These are phyloP conservation scores for Pseudobourletiella spinata DNA, from an alignment of 1,140 invertebrate species.

Conservation along the genomic window DNA sequence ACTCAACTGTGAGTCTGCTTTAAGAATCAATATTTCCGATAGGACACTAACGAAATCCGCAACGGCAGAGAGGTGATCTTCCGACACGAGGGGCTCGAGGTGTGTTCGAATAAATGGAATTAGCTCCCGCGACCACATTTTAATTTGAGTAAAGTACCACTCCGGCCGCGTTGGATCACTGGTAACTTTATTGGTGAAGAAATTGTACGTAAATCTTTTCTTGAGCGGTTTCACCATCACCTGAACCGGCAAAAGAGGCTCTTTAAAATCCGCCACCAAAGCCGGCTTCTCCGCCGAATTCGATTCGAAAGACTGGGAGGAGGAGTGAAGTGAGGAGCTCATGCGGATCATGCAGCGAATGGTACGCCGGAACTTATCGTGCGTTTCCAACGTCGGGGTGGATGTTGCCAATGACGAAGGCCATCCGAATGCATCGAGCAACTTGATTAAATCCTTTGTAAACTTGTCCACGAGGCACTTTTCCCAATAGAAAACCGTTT, in stretches of 20 bases:
- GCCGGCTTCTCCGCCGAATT: not conserved
- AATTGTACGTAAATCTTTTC: conserved; percentile 32
- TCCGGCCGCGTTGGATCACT: conserved; percentile 27
- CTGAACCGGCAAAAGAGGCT: conserved; percentile 14
- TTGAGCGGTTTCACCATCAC: conserved; percentile 31
- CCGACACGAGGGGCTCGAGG: conserved; percentile 18
- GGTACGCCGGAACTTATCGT: conserved; percentile 27
- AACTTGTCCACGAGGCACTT: conserved; percentile 13
- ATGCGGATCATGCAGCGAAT: conserved; percentile 16
- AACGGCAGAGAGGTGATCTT: conserved; percentile 14
- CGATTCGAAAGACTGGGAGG: not conserved
- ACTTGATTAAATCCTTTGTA: conserved; percentile 26
- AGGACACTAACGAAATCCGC: conserved; percentile 27
- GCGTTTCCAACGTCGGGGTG: conserved; percentile 30
- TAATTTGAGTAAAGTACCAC: conserved; percentile 35
- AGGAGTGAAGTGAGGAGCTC: conserved; percentile 6
- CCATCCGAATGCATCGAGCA: conserved; percentile 29
- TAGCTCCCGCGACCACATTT: conserved; percentile 29
- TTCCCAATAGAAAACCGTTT: conserved; percentile 20
- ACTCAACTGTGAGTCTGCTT: conserved; percentile 24
- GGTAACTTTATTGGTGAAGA: conserved; percentile 27
- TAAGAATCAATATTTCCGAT: conserved; percentile 27
- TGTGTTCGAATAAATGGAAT: conserved; percentile 28
- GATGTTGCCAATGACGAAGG: conserved; percentile 16
- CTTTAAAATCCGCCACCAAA: conserved; percentile 15